Evolutionary conservation across 2,888 invertebrate species (phyloP).

Genomic region (Caenorhabditis panamensis): DNA sequence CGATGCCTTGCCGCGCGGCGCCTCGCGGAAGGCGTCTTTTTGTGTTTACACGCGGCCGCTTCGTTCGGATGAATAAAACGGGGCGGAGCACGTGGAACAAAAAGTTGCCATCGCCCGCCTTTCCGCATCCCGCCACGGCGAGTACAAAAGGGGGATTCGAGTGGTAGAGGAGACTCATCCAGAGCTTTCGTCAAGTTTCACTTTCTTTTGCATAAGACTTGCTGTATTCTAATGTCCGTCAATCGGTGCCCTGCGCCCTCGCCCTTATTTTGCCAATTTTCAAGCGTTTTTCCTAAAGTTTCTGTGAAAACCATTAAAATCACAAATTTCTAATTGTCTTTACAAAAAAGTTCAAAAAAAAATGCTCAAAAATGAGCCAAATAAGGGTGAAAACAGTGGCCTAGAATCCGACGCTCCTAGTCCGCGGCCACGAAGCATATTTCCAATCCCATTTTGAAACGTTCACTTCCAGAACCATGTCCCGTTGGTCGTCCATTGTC

Average conservation of each 20-base stretch:
- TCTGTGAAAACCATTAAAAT: neutral
- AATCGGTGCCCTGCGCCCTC: no score
- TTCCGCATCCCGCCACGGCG: no score
- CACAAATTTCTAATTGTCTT: no score
- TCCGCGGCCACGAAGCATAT: no score
- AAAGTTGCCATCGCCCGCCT: constrained; percentile 37
- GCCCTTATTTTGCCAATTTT: neutral
- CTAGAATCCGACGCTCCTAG: no score
- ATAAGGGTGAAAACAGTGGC: no score
- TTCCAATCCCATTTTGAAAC: no score
- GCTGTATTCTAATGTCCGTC: no score
- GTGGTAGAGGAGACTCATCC: neutral
- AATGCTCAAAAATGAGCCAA: no score
- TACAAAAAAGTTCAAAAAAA: no score
- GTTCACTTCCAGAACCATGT: no score
- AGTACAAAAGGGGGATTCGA: constrained; percentile 32
- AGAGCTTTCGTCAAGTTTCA: constrained; percentile 1
- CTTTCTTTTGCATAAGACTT: neutral
- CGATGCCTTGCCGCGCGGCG: neutral
- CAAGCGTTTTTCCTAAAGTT: neutral
- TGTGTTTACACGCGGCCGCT: constrained; percentile 34
- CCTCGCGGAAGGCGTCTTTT: neutral
- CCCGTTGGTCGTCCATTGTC: constrained; percentile 42
- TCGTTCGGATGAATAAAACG: constrained; percentile 32
- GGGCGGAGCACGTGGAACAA: constrained; percentile 27